phyloP scores from a whole-genome alignment of 2,113 vertebrate genomes.

The Misgurnus anguillicaudatus region DNA sequence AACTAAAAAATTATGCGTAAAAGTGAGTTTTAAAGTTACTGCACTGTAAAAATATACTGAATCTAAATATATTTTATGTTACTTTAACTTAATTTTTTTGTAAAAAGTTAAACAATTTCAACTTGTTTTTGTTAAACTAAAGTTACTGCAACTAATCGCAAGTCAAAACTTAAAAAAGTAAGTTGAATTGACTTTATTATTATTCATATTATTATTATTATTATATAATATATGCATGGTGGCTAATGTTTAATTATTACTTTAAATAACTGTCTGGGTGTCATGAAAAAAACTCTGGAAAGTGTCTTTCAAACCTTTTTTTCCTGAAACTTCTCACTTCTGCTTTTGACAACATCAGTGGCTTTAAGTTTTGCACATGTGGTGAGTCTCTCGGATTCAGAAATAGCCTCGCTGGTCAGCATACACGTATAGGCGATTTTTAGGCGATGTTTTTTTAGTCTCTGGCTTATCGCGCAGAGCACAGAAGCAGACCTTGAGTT shows the following conservation, averaged over 20 bases:
- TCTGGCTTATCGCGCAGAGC: conserved; percentile 68
- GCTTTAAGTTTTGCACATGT: conserved; percentile 67
- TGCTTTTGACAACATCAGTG: conserved; percentile 76
- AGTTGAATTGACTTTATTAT: too few relatives aligned
- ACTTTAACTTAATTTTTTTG: too few relatives aligned
- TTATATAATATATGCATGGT: not conserved
- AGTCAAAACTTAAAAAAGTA: too few relatives aligned
- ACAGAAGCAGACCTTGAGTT: conserved; percentile 65
- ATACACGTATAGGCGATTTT: conserved; percentile 71
- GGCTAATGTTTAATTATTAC: not conserved
- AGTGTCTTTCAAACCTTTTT: conserved; percentile 62
- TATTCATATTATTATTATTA: too few relatives aligned
- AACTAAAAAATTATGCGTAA: too few relatives aligned
- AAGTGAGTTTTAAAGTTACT: too few relatives aligned
- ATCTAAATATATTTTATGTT: too few relatives aligned
- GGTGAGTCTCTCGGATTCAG: conserved; percentile 72
- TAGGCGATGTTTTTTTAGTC: conserved; percentile 66
- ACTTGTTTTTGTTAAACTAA: too few relatives aligned
- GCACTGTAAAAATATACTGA: too few relatives aligned
- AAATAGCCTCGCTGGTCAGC: conserved; percentile 76
- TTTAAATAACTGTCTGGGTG: conserved; percentile 19
- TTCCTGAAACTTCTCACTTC: conserved; percentile 82
- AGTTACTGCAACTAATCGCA: too few relatives aligned
- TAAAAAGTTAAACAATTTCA: too few relatives aligned
- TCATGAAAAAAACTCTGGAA: conserved; percentile 64